Conservation (phyloP, 2,797 vertebrate genomes). For the Hypotaenidia okinawae region DNA sequence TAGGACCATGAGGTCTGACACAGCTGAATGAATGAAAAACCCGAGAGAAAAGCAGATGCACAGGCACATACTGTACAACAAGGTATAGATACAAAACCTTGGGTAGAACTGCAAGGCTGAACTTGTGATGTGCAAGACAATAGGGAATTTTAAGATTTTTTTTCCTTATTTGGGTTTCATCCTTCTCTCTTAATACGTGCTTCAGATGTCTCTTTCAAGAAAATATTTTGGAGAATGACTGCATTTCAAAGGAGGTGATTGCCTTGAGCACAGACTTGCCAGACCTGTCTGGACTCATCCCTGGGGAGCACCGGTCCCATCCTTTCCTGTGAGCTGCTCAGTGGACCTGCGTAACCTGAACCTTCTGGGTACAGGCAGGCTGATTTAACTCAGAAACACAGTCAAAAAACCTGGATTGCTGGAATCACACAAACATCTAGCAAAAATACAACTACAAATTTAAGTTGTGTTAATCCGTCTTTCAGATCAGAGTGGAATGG, state of each 20-base stretch:
- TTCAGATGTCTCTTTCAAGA: constrained; percentile 26
- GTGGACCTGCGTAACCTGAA: background rate
- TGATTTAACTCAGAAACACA: background rate
- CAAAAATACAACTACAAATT: background rate
- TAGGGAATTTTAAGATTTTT: background rate
- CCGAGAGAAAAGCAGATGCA: background rate
- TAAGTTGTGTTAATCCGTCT: background rate
- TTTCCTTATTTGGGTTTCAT: background rate
- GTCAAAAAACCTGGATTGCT: background rate
- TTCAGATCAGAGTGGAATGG: background rate
- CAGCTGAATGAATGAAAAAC: background rate
- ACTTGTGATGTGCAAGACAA: background rate
- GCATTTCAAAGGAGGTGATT: constrained; percentile 42
- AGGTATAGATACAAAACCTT: background rate
- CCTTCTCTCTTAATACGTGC: background rate
- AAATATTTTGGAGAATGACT: background rate
- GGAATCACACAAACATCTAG: background rate
- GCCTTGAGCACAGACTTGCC: constrained; percentile 36
- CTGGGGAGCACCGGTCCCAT: background rate
- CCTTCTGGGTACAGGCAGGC: background rate
- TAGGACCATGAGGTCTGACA: background rate
- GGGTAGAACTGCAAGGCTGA: background rate
- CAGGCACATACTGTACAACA: background rate
- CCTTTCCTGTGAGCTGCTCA: background rate
- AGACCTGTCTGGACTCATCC: constrained; percentile 36